A percentile compares a stretch with the other conserved stretches of the same genome.
Evolutionary conservation across 2,797 vertebrate genomes (phyloP).

Genomic region (Delichon dasypus): DNA sequence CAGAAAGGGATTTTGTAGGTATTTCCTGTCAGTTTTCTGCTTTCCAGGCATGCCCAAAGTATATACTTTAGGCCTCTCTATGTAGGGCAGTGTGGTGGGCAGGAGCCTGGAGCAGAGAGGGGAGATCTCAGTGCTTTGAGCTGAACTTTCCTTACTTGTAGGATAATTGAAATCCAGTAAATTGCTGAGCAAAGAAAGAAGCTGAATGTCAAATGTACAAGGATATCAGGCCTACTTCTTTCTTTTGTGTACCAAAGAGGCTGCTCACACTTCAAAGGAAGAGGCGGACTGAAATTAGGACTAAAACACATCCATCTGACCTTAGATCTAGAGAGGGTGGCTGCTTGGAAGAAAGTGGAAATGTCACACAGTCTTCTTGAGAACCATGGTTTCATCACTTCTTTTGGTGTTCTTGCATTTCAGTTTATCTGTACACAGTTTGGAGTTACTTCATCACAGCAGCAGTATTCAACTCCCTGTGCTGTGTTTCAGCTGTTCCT

Average conservation of each 20-base stretch:
- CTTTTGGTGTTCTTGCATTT: not conserved
- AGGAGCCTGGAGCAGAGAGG: not conserved
- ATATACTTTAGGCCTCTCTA: not conserved
- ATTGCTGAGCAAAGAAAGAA: not conserved
- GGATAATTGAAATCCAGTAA: not conserved
- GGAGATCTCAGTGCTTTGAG: not conserved
- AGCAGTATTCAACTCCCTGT: not conserved
- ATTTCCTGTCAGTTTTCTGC: not conserved
- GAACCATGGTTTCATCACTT: not conserved
- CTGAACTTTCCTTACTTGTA: not conserved
- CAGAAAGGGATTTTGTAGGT: not conserved
- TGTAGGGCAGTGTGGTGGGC: not conserved
- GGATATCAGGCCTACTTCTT: not conserved
- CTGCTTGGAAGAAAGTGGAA: not conserved
- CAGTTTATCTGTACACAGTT: not conserved
- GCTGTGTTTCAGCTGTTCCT: not conserved
- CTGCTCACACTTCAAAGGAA: not conserved
- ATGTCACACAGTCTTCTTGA: not conserved
- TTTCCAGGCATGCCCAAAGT: not conserved
- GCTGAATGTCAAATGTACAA: not conserved
- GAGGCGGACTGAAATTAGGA: not conserved
- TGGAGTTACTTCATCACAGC: not conserved
- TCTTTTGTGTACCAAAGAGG: not conserved
- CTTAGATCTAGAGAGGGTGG: not conserved
- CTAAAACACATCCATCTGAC: not conserved